phyloP scores from a whole-genome alignment of 2,797 vertebrate species.

The Myioborus miniatus region DNA sequence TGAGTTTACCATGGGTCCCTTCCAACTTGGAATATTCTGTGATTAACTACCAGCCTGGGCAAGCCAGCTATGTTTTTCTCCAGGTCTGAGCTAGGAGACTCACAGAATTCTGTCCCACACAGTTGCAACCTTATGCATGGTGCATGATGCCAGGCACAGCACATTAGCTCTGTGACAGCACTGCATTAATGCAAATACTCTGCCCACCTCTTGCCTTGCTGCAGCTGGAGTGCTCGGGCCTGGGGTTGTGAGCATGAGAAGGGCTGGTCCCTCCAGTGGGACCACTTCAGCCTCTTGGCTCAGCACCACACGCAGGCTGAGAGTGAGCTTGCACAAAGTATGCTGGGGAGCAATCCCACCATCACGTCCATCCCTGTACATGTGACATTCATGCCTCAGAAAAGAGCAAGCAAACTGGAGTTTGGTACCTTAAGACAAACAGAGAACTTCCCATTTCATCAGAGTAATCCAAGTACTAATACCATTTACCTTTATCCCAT shows the following conservation, averaged over 20 bases:
- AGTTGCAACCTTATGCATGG: neutral
- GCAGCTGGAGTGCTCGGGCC: neutral
- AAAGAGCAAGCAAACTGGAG: neutral
- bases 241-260: neutral
- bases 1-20: rapidly evolving
- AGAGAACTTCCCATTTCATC: neutral
- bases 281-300: neutral
- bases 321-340: neutral
- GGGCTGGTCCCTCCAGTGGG: neutral
- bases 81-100: neutral
- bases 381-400: neutral
- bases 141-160: neutral
- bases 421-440: neutral
- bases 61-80: neutral
- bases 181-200: neutral
- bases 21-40: neutral
- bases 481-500: neutral
- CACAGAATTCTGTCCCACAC: rapidly evolving
- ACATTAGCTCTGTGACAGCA: neutral
- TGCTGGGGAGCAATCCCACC: neutral
- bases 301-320: rapidly evolving
- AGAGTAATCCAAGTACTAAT: neutral
- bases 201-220: neutral
- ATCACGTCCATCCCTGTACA: no score
- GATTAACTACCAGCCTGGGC: neutral